Evolutionary conservation across 2,888 invertebrate species (phyloP).

Genomic region (Archips crataeganus): DNA sequence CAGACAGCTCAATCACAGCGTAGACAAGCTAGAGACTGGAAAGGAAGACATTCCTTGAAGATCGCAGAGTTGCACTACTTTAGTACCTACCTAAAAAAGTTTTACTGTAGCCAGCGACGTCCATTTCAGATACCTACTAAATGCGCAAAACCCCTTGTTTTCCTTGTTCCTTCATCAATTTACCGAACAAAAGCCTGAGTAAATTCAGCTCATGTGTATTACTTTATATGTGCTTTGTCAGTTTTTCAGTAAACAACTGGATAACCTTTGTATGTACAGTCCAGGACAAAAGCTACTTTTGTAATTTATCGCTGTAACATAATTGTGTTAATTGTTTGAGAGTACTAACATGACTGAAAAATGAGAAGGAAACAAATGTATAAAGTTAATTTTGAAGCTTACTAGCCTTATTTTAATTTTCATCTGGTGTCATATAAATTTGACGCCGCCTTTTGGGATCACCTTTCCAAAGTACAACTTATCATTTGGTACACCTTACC

Average conservation of each 20-base stretch:
- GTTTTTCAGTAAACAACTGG: constrained; percentile 10
- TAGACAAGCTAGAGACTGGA: too few species aligned
- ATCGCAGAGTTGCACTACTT: too few species aligned
- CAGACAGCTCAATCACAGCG: too few species aligned
- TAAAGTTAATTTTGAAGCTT: too few species aligned
- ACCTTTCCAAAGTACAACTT: background rate
- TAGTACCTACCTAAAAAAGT: too few species aligned
- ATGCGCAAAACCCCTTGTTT: constrained; percentile 14
- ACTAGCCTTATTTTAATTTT: background rate
- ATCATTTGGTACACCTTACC: background rate
- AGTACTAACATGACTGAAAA: too few species aligned
- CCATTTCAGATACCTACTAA: too few species aligned
- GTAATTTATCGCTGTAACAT: background rate
- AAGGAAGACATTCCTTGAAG: too few species aligned
- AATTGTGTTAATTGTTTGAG: background rate
- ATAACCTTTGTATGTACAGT: constrained; percentile 1
- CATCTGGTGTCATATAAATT: too few species aligned
- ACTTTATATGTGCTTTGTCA: background rate
- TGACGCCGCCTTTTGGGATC: background rate
- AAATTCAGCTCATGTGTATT: constrained; percentile 14
- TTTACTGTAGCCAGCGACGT: too few species aligned
- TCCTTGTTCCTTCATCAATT: constrained; percentile 26
- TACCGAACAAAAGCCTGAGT: constrained; percentile 12
- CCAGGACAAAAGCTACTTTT: background rate
- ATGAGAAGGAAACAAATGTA: too few species aligned